These are phyloP conservation scores for Megaptera novaeangliae DNA, from an alignment of 2,113 vertebrate species.

Conservation along the genomic window DNA sequence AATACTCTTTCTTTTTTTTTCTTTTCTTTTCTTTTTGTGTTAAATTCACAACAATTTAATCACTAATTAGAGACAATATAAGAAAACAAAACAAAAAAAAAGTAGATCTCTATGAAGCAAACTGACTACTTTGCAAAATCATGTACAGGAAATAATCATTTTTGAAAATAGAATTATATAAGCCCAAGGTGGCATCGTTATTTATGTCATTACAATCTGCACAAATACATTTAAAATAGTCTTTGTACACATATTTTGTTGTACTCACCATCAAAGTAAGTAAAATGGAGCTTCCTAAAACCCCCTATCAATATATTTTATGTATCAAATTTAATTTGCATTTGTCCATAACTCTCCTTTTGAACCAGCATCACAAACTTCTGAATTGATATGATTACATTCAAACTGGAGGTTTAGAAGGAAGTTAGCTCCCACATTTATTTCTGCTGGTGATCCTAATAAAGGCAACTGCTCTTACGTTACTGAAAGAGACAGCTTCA, in stretches of 20 bases:
- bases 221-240: not conserved
- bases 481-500: constrained; percentile 78
- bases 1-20: not conserved
- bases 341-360: constrained; percentile 72
- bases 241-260: not conserved
- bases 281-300: constrained; percentile 12
- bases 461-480: constrained; percentile 74
- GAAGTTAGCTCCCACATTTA: constrained; percentile 69
- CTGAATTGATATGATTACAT: constrained; percentile 57
- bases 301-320: not conserved
- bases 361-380: constrained; percentile 48
- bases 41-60: constrained; percentile 44
- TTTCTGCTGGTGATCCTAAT: constrained; percentile 75
- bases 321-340: constrained; percentile 66
- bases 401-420: constrained; percentile 63
- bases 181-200: not conserved
- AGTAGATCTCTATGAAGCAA: not conserved
- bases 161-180: not conserved
- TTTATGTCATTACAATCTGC: not conserved
- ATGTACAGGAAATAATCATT: not conserved
- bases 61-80: constrained; percentile 35
- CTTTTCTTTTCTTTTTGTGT: too few species aligned
- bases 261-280: not conserved
- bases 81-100: not conserved
- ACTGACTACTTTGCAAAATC: not conserved